phyloP scores from a whole-genome alignment of 2,888 invertebrate species.

The Neocrepidodera transversa region DNA sequence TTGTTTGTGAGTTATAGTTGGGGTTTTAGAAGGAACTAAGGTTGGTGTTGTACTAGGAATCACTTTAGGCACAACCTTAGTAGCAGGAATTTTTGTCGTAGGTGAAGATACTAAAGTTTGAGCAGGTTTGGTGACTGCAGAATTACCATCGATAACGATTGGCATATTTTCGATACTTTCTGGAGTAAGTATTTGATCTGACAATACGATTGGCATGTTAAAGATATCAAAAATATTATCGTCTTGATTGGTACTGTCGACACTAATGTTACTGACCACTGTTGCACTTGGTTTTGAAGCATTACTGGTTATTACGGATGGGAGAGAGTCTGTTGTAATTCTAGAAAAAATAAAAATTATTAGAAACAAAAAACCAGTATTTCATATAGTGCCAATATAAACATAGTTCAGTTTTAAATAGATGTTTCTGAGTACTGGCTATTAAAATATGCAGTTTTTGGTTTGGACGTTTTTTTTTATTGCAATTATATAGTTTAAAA shows the following conservation, averaged over 20 bases:
- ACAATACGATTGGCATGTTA: constrained; percentile 78
- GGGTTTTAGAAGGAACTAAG: constrained; percentile 3
- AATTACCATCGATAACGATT: constrained; percentile 34
- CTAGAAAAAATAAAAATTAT: background rate
- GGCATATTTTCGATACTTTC: constrained; percentile 75
- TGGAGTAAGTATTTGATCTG: constrained; percentile 73
- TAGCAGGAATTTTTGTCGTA: constrained; percentile 18
- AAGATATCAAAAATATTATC: constrained; percentile 73
- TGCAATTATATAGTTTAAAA: no score
- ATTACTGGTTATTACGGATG: background rate
- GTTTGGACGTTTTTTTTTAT: no score
- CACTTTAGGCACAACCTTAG: constrained; percentile 24
- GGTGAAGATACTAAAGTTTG: constrained; percentile 13
- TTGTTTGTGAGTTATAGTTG: constrained; percentile 9
- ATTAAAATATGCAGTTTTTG: no score
- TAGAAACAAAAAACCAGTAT: no score
- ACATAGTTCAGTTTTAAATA: no score
- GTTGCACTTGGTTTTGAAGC: constrained; percentile 9
- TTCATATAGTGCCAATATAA: no score
- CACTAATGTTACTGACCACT: constrained; percentile 20
- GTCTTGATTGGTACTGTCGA: constrained; percentile 31
- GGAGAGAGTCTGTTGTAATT: background rate
- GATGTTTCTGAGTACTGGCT: no score
- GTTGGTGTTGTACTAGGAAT: constrained; percentile 1
- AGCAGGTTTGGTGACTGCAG: constrained; percentile 2